Evolutionary conservation across 2,113 vertebrate species (phyloP), one percentile per base, ranked within the genome.

Genomic region (Pandion haliaetus): DNA sequence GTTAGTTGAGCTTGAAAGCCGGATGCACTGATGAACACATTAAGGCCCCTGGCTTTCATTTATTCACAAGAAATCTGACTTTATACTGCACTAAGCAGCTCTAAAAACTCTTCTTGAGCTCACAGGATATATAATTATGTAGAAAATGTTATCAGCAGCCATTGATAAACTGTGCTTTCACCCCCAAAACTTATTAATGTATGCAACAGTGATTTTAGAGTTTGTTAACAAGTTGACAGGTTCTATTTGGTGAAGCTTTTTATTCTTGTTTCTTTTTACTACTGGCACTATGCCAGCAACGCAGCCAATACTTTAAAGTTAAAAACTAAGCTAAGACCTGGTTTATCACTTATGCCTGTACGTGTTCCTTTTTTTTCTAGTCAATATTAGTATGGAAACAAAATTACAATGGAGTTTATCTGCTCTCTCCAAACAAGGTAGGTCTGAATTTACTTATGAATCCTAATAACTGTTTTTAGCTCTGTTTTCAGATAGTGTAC

Each of bases 321-420:
- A 17, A 94, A 70, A 93, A 81, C 21, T 76, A 76, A 95, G 81
- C 7, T 57, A 67, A 58, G 7, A 47, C 24, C 17, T 59, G 21
- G 58, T 83, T 82, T 94, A 28, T 44, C 14, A 44, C 32, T 59
- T 52, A 82, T n/a, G 28, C 23, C 31, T 47, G 4, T 63, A 14
- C 70, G 23, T 36, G 5, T 91, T 63, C 96, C 42, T 91, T 98
- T 98, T 97, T 95, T 14, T 97, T 97, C 63, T 92, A 98, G 98
- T 95, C 93, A 93, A 93, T 62, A 72, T 92, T 78, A 97, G 88
- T 88, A 96, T 44, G 34, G 97, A 97, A 91, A 94, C 94, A 71
- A 89, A 95, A 77, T 88, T 95, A 58, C 97, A 98, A 5, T 98
- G 98, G 99, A 93, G 97, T 91, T 95, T 96, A 62, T 99, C 98